Base-by-base conservation (phyloP, 2,888 invertebrate genomes). In the Xiphydria camelus region DNA sequence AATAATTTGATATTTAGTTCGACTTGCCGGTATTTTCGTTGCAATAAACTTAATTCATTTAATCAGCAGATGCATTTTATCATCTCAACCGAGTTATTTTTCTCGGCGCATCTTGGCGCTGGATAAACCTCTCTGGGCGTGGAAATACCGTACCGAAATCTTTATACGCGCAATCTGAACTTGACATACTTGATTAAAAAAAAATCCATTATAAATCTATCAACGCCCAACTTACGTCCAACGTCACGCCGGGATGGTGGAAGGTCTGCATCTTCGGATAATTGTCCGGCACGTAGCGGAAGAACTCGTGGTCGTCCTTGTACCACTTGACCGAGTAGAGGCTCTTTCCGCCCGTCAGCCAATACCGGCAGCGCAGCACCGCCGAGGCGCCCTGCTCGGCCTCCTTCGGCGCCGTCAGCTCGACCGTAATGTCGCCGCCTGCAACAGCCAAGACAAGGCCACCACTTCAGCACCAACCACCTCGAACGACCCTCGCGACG, bases 301-400 rank as follows among this genome's bases (percentile, higher is more conserved):
- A 70, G 47, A 70, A 66, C 41, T 70, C 70, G 54, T 70, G 62
- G 33, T 67, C 70, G 34, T 70, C 66, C 44, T 70, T 70, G 61
- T 68, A 70, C 70, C 70, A 70, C 45, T 70, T 70, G 41, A 69
- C 66, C 4, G 70, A 64, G 49, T 70, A 70, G 3, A 70, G 61
- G 3, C 41, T 53, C 7, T 17, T 18, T 10, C 64, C 55, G 6
- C 32, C 18, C 12, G 69, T 48, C 17, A 41, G 43, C 68, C 68
- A 70, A n/a, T n/a, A n/a, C 3, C 58, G 50, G 51, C 70, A 70
- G 17, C 21, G 55, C 20, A 70, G 46, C 22, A 61, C 59, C 10
- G 58, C 53, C 23, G 57, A 46, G 10, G 61, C 39, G 18, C 63
- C 60, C 26, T 64, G 36, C 34, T 61, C 62, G 1, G 64, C 66